Evolutionary conservation across 1,140 invertebrate genomes (phyloP), one percentile per base, ranked within the genome.

Genomic region (Chironomus striatipennis): DNA sequence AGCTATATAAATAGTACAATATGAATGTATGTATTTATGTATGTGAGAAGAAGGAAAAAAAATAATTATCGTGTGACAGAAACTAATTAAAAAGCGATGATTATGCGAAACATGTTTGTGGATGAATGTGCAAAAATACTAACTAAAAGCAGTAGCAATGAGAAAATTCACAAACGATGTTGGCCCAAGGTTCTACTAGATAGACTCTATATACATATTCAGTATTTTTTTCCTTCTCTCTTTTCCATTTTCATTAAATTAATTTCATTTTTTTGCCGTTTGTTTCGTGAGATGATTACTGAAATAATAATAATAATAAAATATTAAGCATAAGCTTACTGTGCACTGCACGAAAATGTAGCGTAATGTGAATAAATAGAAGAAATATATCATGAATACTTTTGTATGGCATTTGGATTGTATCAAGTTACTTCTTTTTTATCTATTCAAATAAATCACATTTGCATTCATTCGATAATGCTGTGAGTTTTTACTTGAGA

Each of bases 41-140:
- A 15, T n/a, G 47, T 15, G n/a, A 57, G 47, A 57, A 57, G n/a
- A 6, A 57, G 47, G 47, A n/a, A 70, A 18, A 70, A 70, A 70
- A 18, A 20, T 70, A 21, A 20, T 70, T 18, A 20, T 70, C 17
- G 65, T 70, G 10, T 70, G 65, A 70, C 65, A 70, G 65, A 70
- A 70, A 70, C 65, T 70, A 70, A 70, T 70, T 70, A 70, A 70
- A 70, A 70, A 70, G 65, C 65, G 65, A 70, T 70, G 65, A 70
- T 70, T 70, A 21, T 18, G 65, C 20, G 65, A 21, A 70, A 70
- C 20, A 21, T 70, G 65, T 70, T 70, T 18, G 17, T 70, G 65
- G 18, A 20, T 18, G 17, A 70, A 70, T 70, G 65, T 17, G 17
- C 17, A 70, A 10, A 21, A 70, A 21, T 20, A 20, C 18, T 15